phyloP scores from a whole-genome alignment of 2,113 vertebrate species.

The Psittacara wagleri region DNA sequence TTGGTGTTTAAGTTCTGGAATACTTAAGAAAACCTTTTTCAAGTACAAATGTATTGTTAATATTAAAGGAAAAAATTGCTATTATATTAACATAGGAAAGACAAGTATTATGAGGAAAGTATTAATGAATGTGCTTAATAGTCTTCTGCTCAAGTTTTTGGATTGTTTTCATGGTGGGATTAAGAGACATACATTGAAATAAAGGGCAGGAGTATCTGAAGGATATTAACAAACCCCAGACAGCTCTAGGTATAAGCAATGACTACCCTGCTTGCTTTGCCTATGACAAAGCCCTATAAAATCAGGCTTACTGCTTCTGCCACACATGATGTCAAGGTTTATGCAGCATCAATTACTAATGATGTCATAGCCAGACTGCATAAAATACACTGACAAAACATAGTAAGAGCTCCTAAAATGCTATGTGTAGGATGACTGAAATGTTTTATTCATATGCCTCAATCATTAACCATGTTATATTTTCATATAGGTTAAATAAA shows the following conservation, averaged over 20 bases:
- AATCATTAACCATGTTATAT: background rate
- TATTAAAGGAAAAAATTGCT: background rate
- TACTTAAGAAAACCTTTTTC: background rate
- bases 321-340: background rate
- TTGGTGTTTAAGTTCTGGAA: slow-evolving; percentile 5
- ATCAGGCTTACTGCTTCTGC: background rate
- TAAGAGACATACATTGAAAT: slow-evolving; percentile 17
- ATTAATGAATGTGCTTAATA: slow-evolving; percentile 56
- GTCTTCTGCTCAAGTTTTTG: background rate
- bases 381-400: background rate
- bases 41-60: slow-evolving; percentile 22
- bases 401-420: background rate
- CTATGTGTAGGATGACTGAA: background rate
- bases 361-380: background rate
- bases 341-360: background rate
- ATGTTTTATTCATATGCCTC: background rate
- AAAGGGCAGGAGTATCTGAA: background rate
- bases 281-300: background rate
- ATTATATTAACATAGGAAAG: slow-evolving; percentile 37
- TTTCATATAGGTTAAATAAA: background rate
- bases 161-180: slow-evolving; percentile 33
- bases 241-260: background rate
- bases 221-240: slow-evolving; percentile 26
- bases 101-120: background rate
- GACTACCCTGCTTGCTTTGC: background rate